Base-by-base conservation (phyloP, 1,140 invertebrate species). In the Drosophila ambigua region DNA sequence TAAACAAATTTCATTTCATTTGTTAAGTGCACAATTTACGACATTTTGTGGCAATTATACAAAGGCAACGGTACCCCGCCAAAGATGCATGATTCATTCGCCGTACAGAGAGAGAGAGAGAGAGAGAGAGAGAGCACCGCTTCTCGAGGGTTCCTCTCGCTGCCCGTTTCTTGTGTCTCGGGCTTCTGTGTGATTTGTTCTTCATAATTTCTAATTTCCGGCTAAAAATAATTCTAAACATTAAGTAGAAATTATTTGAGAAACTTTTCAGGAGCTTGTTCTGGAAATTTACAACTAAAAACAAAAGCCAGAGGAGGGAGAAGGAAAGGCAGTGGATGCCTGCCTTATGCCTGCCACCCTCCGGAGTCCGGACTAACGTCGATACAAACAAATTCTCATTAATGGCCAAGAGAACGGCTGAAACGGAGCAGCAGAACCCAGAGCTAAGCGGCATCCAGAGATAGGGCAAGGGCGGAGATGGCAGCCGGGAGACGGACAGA, bases 321-420 rank as follows among this genome's bases (percentile, higher is more conserved):
- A 28, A 28, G 24, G 50, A 15, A 15, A 46, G 16, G 35, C 7
- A 28, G 50, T 31, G 46, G 31, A 48, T 20, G 20, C 20, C 20
- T 57, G 31, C 60, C 60, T 39, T 57, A 45, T 35, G 13, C 44
- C 64, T 43, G 51, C 55, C 69, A 28, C 20, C 41, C 59, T 50
- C 50, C 67, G 20, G 20, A 20, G 20, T 20, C 20, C 2, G 31
- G 69, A 76, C 83, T 82, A 60, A 78, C 82, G 83, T 87, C 82
- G 83, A 87, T 87, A 87, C 79, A 87, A 87, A 87, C 83, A 87
- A 87, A 88, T 87, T 87, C 83, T 87, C 83, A 87, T 87, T 87
- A 87, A 88, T 88, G 83, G 77, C 59, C 49, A 73, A 64, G 59
- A 59, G 72, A 75, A 73, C 35, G 66, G 68, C 75, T 62, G 59